Percentiles rank a stretch among this genome's conserved stretches.
These are phyloP conservation scores for Tupaia tana DNA, from an alignment of 2,113 vertebrate species.

Conservation along the genomic window DNA sequence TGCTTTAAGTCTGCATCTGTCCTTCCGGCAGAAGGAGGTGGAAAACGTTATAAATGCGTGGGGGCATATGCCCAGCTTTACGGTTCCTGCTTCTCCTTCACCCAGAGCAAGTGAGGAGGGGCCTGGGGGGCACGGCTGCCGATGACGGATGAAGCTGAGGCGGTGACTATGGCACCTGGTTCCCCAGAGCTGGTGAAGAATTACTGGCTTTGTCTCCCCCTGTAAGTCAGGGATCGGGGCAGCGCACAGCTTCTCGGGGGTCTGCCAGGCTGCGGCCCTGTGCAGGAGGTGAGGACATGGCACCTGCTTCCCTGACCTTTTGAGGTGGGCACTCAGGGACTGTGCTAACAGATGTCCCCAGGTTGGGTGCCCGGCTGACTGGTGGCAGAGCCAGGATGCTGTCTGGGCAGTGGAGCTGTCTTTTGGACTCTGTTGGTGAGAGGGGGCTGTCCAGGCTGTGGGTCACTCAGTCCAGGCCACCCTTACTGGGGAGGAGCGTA, in stretches of 20 bases:
- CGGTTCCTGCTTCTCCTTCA: not conserved
- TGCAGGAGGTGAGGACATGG: not conserved
- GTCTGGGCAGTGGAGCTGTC: not conserved
- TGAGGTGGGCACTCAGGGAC: not conserved
- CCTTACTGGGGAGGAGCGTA: not conserved
- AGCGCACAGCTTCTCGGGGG: rapidly evolving
- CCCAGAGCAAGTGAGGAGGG: not conserved
- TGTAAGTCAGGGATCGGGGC: not conserved
- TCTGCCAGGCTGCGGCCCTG: rapidly evolving
- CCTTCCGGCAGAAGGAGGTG: not conserved
- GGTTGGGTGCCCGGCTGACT: not conserved
- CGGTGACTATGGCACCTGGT: rapidly evolving
- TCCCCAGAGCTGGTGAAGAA: no score
- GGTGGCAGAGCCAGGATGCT: not conserved
- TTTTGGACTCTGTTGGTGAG: not conserved
- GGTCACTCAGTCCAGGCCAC: not conserved
- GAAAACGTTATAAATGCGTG: rapidly evolving
- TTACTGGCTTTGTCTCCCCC: not conserved
- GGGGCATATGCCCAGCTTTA: rapidly evolving
- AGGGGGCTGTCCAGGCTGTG: not conserved
- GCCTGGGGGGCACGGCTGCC: not conserved
- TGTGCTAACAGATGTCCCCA: not conserved
- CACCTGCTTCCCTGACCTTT: not conserved
- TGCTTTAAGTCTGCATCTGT: conserved; percentile 40
- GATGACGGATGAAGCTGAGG: not conserved